phyloP scores from a whole-genome alignment of 2,113 vertebrate genomes.

The Ramphastos sulfuratus region DNA sequence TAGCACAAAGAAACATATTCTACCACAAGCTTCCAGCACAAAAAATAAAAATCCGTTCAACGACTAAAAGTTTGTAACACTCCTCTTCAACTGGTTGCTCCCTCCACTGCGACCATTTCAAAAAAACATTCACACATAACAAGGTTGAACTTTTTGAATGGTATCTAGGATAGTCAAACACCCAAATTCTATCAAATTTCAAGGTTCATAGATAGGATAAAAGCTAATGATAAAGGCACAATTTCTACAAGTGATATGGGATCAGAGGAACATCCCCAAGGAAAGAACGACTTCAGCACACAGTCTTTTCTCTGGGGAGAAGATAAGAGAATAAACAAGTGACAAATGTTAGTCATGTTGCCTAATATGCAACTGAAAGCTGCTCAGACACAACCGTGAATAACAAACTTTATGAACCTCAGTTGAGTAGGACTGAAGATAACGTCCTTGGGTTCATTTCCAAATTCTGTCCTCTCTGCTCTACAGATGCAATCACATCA shows the following conservation, averaged over 20 bases:
- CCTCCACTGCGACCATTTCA: background rate
- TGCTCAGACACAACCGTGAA: background rate
- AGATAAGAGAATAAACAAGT: constrained; percentile 38
- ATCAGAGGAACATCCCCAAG: constrained; percentile 23
- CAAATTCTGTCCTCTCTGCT: background rate
- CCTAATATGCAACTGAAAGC: background rate
- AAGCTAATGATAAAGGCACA: background rate
- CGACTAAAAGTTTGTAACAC: background rate
- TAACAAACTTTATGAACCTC: background rate
- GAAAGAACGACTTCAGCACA: background rate
- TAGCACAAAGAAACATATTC: background rate
- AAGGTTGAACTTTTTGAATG: background rate
- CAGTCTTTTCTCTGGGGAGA: background rate
- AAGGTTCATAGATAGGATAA: background rate
- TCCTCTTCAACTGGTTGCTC: background rate
- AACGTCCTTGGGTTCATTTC: background rate
- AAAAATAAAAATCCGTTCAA: background rate
- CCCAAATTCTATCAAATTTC: background rate
- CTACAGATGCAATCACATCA: background rate
- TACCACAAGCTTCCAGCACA: background rate
- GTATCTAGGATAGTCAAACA: background rate
- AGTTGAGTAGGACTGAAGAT: background rate
- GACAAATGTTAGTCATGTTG: background rate
- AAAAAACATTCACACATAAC: background rate
- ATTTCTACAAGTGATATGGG: background rate